Conservation (phyloP, 2,797 vertebrate genomes). For the Dendrocincla fuliginosa region DNA sequence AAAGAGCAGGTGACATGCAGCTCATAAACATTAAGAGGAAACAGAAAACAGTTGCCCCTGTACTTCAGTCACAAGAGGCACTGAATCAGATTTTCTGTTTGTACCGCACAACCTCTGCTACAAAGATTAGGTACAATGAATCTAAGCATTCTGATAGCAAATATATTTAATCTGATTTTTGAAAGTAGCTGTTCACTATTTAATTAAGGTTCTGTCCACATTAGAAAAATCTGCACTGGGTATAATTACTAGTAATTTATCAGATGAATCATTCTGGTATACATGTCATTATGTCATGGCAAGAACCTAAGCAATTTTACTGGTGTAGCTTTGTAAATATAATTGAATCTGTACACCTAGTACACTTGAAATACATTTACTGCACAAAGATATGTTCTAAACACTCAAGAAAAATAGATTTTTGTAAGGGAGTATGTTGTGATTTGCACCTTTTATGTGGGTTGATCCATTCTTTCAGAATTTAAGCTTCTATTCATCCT, state of each 20-base stretch:
- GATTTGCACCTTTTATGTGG: not conserved
- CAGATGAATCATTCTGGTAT: slow-evolving; percentile 40
- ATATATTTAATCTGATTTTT: slow-evolving; percentile 12
- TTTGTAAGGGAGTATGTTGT: not conserved
- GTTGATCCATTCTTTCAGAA: not conserved
- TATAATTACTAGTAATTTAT: slow-evolving; percentile 49
- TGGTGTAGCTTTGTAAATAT: not conserved
- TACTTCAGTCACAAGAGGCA: not conserved
- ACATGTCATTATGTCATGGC: not conserved
- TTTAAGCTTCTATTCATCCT: not conserved
- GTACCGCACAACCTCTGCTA: not conserved
- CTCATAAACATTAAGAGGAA: not conserved
- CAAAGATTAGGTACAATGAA: not conserved
- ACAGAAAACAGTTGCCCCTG: not conserved
- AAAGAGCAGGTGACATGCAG: not conserved
- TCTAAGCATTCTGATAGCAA: not conserved
- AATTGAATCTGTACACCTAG: not conserved
- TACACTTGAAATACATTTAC: not conserved
- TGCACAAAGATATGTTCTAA: not conserved
- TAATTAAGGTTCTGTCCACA: slow-evolving; percentile 46
- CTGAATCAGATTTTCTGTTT: not conserved
- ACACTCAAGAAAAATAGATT: not conserved
- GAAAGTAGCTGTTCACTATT: not conserved
- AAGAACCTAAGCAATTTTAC: slow-evolving; percentile 15
- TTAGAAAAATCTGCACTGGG: slow-evolving; percentile 12